These are phyloP conservation scores for Spea bombifrons DNA, from an alignment of 2,113 vertebrate genomes.

Conservation along the genomic window DNA sequence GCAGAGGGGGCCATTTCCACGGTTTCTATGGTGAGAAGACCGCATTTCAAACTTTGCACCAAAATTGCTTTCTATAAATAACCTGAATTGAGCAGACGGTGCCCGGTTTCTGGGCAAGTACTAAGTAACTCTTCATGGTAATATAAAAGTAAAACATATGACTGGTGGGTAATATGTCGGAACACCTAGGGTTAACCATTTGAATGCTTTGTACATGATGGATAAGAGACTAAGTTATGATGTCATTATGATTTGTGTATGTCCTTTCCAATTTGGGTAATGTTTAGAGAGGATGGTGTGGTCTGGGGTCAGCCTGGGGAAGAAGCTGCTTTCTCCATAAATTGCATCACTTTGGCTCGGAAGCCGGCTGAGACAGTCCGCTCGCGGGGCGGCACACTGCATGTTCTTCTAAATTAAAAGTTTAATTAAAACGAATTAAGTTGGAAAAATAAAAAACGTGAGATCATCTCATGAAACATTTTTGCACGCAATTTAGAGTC, in stretches of 20 bases:
- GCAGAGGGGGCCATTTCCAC: too few relatives aligned
- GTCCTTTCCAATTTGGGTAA: background rate
- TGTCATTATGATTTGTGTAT: background rate
- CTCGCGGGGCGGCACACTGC: conserved; percentile 20
- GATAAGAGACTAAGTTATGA: background rate
- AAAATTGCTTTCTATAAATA: too few relatives aligned
- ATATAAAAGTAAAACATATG: too few relatives aligned
- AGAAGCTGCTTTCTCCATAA: conserved; percentile 16
- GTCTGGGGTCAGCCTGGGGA: conserved; percentile 24
- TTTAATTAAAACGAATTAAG: conserved; percentile 47
- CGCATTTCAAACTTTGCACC: too few relatives aligned
- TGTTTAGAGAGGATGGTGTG: background rate
- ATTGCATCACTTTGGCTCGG: conserved; percentile 38
- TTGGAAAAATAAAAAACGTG: conserved; percentile 24
- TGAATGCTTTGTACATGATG: background rate
- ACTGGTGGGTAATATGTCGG: too few relatives aligned
- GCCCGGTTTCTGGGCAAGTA: too few relatives aligned
- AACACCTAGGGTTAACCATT: background rate
- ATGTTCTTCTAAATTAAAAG: conserved; percentile 46
- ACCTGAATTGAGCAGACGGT: too few relatives aligned
- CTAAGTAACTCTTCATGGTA: too few relatives aligned
- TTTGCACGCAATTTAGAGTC: conserved; percentile 33
- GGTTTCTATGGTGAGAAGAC: too few relatives aligned
- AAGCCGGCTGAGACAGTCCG: conserved; percentile 10
- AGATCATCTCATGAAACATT: conserved; percentile 41